These are phyloP conservation scores for Trachelus tabidus DNA, from an alignment of 2,888 invertebrate genomes.

Conservation along the genomic window DNA sequence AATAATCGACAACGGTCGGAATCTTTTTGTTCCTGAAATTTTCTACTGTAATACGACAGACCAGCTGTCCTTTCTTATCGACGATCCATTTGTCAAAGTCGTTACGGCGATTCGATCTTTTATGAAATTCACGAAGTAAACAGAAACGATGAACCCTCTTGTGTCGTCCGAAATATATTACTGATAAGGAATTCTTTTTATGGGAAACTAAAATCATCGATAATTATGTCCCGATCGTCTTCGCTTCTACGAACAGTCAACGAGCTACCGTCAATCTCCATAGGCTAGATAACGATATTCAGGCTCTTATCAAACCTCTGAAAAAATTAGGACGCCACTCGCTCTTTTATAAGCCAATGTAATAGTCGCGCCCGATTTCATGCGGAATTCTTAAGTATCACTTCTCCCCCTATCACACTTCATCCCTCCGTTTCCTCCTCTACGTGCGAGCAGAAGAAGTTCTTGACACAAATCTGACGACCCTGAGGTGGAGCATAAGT, in stretches of 20 bases:
- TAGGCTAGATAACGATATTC: not conserved
- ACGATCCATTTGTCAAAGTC: too few relatives aligned
- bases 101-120: too few relatives aligned
- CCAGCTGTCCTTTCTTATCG: too few relatives aligned
- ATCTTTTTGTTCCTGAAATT: too few relatives aligned
- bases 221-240: not conserved
- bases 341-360: not conserved
- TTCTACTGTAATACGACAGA: too few relatives aligned
- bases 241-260: not conserved
- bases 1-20: too few relatives aligned
- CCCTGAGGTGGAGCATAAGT: conserved; percentile 51
- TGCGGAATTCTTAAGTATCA: not conserved
- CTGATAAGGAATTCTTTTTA: not conserved
- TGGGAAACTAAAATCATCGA: not conserved
- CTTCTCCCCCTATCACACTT: not conserved
- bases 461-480: conserved; percentile 58
- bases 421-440: not conserved
- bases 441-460: conserved; percentile 7
- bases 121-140: not conserved
- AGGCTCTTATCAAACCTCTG: not conserved
- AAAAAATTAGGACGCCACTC: not conserved
- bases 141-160: not conserved
- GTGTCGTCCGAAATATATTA: not conserved
- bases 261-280: not conserved
- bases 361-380: not conserved